Evolutionary conservation across 2,888 invertebrate genomes (phyloP), one percentile per base, ranked within the genome.

Genomic region (Eugnorisma glareosa): DNA sequence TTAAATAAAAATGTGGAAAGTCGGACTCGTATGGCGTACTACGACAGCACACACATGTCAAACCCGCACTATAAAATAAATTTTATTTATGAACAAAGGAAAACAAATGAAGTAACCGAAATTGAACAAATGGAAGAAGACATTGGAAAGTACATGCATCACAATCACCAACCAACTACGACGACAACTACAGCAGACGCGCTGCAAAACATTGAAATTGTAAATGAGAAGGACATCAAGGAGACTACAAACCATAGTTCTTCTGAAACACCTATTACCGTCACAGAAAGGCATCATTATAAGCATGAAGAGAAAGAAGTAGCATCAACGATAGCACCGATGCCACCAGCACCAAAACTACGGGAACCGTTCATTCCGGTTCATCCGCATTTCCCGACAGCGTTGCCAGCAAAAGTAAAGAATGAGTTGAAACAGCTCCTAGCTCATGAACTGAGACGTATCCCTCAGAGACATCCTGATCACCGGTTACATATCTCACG

Each of bases 121-220:
- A 78, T 93, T 10, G 92, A 93, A 80, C 83, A 88, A 72, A 90
- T 91, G 84, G 90, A 92, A 63, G 93, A 93, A 83, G 89, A 91
- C 73, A 80, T 93, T 24, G 89, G 90, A 63, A 89, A 88, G 43
- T 93, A 93, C 73, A 88, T 92, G 51, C 31, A 69, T 86, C 81
- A 89, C 79, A n/a, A 67, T 87, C 81, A 89, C 79, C 88, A 82
- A 71, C 86, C 80, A 74, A 84, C 86, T 35, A 86, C 75, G 59
- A 87, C 82, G 6, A 89, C 90, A 13, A 90, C 90, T 63, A 90
- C 90, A 21, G 82, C 88, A 10, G 85, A 81, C 10, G 45, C 40
- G 28, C 67, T 67, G 37, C 45, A 37, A 69, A 43, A 40, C 24
- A 31, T 35, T 54, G 28, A 75, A 6, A 18, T 54, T 45, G 13